phyloP scores from a whole-genome alignment of 2,797 vertebrate genomes.

The Propithecus perrieri region DNA sequence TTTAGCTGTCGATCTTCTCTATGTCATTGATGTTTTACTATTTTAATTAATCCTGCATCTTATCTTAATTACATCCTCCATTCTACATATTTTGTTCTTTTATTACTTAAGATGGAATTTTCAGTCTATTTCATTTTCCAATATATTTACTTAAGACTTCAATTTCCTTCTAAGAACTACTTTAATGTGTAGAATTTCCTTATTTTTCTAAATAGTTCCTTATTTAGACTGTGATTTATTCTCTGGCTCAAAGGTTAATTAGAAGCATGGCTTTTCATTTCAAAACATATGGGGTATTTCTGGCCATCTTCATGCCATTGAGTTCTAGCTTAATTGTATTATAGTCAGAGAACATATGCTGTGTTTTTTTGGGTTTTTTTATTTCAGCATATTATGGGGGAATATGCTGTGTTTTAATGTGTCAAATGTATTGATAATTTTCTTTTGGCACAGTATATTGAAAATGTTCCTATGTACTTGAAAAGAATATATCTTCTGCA shows the following conservation, averaged over 20 bases:
- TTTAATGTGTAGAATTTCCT: not conserved
- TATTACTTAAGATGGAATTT: conserved; percentile 14
- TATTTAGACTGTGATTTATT: conserved; percentile 40
- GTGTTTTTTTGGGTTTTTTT: not conserved
- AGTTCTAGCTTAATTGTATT: not conserved
- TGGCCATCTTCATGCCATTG: not conserved
- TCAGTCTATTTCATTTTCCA: not conserved
- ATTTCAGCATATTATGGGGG: too few species aligned
- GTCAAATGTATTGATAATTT: conserved; percentile 15
- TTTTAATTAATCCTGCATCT: conserved; percentile 43
- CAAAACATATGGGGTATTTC: conserved; percentile 2
- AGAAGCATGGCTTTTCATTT: conserved; percentile 24
- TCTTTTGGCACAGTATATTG: not conserved
- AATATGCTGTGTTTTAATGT: not conserved
- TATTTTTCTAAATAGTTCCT: conserved; percentile 37
- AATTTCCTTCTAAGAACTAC: conserved; percentile 32
- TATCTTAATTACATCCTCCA: conserved; percentile 46
- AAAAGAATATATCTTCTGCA: not conserved
- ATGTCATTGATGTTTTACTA: conserved; percentile 37
- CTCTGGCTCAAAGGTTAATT: conserved; percentile 54
- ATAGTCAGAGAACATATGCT: not conserved
- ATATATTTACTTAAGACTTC: conserved; percentile 1
- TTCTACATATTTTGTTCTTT: conserved; percentile 19
- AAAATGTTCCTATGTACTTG: not conserved
- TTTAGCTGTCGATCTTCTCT: not conserved